phyloP scores from a whole-genome alignment of 2,888 invertebrate species.

The Dicyrtoma fusca region DNA sequence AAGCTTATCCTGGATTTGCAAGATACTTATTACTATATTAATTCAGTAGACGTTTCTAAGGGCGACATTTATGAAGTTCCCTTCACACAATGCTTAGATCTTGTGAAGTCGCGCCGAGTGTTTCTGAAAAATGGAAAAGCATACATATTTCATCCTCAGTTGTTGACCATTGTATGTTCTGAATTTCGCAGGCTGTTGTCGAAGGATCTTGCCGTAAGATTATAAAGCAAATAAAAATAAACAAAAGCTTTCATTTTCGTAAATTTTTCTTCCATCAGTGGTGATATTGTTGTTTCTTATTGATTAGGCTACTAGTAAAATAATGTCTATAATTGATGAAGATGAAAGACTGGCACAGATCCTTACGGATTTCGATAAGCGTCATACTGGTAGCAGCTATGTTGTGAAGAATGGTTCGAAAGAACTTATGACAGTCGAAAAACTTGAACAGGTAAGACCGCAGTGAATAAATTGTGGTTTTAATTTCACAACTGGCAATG shows the following conservation, averaged over 20 bases:
- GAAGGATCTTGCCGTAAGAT: slow-evolving; percentile 66
- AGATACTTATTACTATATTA: slow-evolving; percentile 64
- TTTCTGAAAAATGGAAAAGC: slow-evolving; percentile 81
- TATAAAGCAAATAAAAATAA: not conserved
- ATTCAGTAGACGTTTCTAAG: slow-evolving; percentile 66
- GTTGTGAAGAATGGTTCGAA: slow-evolving; percentile 60
- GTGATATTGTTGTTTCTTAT: not conserved
- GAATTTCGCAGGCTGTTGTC: slow-evolving; percentile 74
- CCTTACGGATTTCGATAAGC: slow-evolving; percentile 75
- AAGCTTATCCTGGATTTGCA: slow-evolving; percentile 67
- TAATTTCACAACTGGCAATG: not conserved
- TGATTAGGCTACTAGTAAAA: slow-evolving; percentile 66
- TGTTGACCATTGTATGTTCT: slow-evolving; percentile 79
- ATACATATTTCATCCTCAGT: slow-evolving; percentile 81
- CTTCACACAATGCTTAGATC: slow-evolving; percentile 83
- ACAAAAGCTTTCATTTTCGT: not conserved
- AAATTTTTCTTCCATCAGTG: not conserved
- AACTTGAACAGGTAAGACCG: slow-evolving; percentile 72
- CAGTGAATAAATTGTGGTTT: not conserved
- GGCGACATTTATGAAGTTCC: slow-evolving; percentile 79
- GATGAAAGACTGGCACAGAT: slow-evolving; percentile 79
- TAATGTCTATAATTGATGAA: slow-evolving; percentile 75
- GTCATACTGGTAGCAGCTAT: slow-evolving; percentile 83
- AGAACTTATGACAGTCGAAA: slow-evolving; percentile 70
- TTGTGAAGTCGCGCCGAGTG: slow-evolving; percentile 77